Conservation (phyloP, 2,113 vertebrate species). For the Vidua macroura region DNA sequence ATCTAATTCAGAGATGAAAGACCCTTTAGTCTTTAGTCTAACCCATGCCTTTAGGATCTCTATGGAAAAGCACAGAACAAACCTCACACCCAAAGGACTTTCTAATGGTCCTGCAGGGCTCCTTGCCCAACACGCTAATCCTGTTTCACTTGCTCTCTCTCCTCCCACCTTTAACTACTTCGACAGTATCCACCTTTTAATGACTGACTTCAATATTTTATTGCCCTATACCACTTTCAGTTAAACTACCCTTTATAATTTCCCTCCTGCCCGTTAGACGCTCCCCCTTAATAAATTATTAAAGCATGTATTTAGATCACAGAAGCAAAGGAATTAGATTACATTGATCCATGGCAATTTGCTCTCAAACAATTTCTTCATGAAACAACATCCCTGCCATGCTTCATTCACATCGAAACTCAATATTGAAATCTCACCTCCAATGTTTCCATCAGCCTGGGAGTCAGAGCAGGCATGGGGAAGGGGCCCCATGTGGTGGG, state of each 20-base stretch:
- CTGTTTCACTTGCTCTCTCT: neutral
- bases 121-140: neutral
- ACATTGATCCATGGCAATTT: conserved; percentile 71
- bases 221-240: neutral
- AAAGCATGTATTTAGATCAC: conserved; percentile 68
- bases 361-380: conserved; percentile 54
- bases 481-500: neutral
- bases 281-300: conserved; percentile 65
- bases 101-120: neutral
- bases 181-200: neutral
- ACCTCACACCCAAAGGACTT: rapidly evolving
- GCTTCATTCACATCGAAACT: conserved; percentile 41
- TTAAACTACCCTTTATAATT: conserved; percentile 9
- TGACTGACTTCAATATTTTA: conserved; percentile 3
- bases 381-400: conserved; percentile 47
- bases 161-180: neutral
- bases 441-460: conserved; percentile 51
- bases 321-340: conserved; percentile 73
- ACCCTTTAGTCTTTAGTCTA: neutral
- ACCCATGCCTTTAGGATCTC: neutral
- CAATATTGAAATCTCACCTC: conserved; percentile 17
- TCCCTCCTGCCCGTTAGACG: neutral
- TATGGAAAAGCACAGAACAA: neutral
- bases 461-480: neutral
- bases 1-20: neutral